A percentile compares a stretch with the other conserved stretches of the same genome.
phyloP scores from a whole-genome alignment of 2,797 vertebrate species.

The Cossypha heuglini region DNA sequence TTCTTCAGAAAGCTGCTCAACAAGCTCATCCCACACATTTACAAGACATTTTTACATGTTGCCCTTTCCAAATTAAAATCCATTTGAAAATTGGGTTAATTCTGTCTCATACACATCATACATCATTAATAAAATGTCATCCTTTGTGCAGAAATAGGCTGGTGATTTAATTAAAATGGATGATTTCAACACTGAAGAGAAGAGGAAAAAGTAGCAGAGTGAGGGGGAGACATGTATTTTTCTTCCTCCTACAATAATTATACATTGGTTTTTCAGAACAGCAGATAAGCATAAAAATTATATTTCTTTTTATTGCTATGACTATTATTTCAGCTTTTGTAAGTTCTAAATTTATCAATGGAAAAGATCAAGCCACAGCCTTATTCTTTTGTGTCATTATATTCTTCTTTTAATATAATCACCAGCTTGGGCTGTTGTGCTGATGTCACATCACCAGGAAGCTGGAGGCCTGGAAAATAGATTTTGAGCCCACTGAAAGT shows the following conservation, averaged over 20 bases:
- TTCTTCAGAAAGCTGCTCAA: neutral
- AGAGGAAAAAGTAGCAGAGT: neutral
- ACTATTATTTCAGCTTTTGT: slow-evolving; percentile 58
- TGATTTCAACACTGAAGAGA: slow-evolving; percentile 25
- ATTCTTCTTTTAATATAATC: slow-evolving; percentile 60
- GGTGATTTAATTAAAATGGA: slow-evolving; percentile 47
- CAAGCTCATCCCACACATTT: slow-evolving; percentile 14
- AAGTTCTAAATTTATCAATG: slow-evolving; percentile 70
- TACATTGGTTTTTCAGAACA: neutral
- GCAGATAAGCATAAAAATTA: slow-evolving; percentile 2
- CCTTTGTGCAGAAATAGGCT: slow-evolving; percentile 38
- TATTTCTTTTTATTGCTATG: slow-evolving; percentile 49
- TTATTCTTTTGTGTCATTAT: slow-evolving; percentile 48
- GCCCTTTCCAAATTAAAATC: slow-evolving; percentile 51
- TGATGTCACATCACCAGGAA: slow-evolving; percentile 66
- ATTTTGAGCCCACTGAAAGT: neutral
- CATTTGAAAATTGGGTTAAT: slow-evolving; percentile 47
- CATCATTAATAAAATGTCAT: slow-evolving; percentile 59
- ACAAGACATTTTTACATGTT: slow-evolving; percentile 23
- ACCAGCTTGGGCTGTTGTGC: slow-evolving; percentile 32
- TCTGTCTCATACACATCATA: slow-evolving; percentile 45
- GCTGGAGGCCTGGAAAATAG: neutral
- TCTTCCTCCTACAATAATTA: slow-evolving; percentile 49
- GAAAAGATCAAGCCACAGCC: slow-evolving; percentile 54
- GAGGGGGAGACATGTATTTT: slow-evolving; percentile 52